These are phyloP conservation scores for Tragulus kanchil DNA, from an alignment of 2,113 vertebrate species.

Conservation along the genomic window DNA sequence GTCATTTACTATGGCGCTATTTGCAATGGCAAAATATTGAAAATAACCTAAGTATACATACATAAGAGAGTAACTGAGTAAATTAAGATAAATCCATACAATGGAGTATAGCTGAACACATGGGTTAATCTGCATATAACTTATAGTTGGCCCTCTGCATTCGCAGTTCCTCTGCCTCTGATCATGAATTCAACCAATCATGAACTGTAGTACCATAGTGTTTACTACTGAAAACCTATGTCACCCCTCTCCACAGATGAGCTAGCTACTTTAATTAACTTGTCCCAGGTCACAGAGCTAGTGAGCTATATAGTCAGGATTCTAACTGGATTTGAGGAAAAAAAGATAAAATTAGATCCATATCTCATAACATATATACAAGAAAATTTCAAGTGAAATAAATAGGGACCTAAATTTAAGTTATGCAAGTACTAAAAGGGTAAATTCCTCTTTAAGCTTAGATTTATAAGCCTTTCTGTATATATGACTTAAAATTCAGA, in stretches of 20 bases:
- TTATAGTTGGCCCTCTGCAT: not conserved
- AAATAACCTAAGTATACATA: not conserved
- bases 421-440: not conserved
- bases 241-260: not conserved
- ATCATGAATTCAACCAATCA: not conserved
- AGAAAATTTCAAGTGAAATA: not conserved
- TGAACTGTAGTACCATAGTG: not conserved
- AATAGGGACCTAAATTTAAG: not conserved
- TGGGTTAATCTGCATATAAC: not conserved
- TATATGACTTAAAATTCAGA: not conserved
- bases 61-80: not conserved
- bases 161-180: not conserved
- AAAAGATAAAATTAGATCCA: conserved; percentile 25
- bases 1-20: conserved; percentile 35
- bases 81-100: conserved; percentile 19
- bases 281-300: not conserved
- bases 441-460: conserved; percentile 24
- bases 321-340: not conserved
- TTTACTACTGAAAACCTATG: too few relatives aligned
- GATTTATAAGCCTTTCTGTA: conserved; percentile 5
- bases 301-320: not conserved
- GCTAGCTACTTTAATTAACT: not conserved
- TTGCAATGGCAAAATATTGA: conserved; percentile 32
- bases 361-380: not conserved
- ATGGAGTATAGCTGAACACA: not conserved